Evolutionary conservation across 2,888 invertebrate species (phyloP), one percentile per base, ranked within the genome.

Genomic region (Tryphoninae sp.): DNA sequence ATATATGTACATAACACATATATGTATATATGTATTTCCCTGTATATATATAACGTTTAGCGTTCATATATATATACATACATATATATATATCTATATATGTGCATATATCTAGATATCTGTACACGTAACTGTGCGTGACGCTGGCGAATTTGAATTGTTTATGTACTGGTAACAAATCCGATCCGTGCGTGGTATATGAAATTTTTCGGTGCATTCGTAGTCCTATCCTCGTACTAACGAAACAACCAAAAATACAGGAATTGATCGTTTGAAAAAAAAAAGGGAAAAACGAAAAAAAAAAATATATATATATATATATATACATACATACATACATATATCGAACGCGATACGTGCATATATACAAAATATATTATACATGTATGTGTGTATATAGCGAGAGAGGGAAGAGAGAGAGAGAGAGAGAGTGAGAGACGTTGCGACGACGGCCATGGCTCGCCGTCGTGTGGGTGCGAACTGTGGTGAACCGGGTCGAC

Each of bases 381-480:
- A 62, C 45, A 19, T 55, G 16, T 55, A 55, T 55, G 16, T 55
- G 55, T 55, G 55, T 16, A 19, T 16, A 55, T 55, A 16, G 16
- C 19, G 19, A 8, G 16, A n/a, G 19, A 16, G 19, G n/a, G 19
- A 9, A 19, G 8, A 55, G 55, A 19, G 55, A 55, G 55, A 55
- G 76, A 19, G 8, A 55, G 55, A 19, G 55, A 55, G 55, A 55
- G 76, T 76, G 76, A 68, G 33, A 81, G 79, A 85, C 69, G 77
- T 74, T 75, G 83, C 73, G 80, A 78, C 84, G 82, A 83, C 84
- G 81, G 83, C 84, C 84, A 83, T 85, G 85, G 84, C 78, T 85
- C 82, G 85, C 83, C 83, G 84, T 85, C 84, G 84, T 82, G 82
- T 84, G 85, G 84, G 83, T 82, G 83, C 85, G 79, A 82, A 84